Conservation (phyloP, 2,888 invertebrate species). For the Xanthorhoe spadicearia region DNA sequence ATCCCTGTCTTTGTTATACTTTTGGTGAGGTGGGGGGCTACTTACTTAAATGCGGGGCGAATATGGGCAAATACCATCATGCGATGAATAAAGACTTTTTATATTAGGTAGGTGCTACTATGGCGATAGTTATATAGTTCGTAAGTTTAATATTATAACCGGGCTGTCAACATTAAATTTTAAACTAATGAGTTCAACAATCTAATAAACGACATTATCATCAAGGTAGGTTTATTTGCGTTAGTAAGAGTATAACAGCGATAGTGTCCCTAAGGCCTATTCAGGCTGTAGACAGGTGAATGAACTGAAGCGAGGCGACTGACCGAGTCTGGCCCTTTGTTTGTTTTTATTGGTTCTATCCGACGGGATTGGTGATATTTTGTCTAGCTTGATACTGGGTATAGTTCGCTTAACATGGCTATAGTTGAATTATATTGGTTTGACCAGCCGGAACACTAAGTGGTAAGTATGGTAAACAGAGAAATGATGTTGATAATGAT, state of each 20-base stretch:
- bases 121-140: too few relatives aligned
- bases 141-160: too few relatives aligned
- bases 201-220: not conserved
- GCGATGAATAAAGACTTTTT: too few relatives aligned
- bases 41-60: too few relatives aligned
- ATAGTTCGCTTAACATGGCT: not conserved
- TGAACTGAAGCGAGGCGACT: constrained; percentile 18
- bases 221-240: not conserved
- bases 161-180: not conserved
- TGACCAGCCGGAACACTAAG: too few relatives aligned
- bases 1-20: too few relatives aligned
- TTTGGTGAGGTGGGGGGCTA: too few relatives aligned
- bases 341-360: constrained; percentile 7
- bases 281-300: constrained; percentile 19
- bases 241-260: constrained; percentile 2
- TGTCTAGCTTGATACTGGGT: not conserved
- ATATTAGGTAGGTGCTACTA: too few relatives aligned
- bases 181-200: not conserved
- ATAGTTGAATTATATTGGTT: too few relatives aligned
- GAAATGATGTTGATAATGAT: not conserved
- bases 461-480: too few relatives aligned
- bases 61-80: too few relatives aligned
- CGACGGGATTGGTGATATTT: not conserved
- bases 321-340: constrained; percentile 27
- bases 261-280: constrained; percentile 17